These are phyloP conservation scores for Zaprionus capensis DNA, from an alignment of 1,140 invertebrate genomes.

Conservation along the genomic window DNA sequence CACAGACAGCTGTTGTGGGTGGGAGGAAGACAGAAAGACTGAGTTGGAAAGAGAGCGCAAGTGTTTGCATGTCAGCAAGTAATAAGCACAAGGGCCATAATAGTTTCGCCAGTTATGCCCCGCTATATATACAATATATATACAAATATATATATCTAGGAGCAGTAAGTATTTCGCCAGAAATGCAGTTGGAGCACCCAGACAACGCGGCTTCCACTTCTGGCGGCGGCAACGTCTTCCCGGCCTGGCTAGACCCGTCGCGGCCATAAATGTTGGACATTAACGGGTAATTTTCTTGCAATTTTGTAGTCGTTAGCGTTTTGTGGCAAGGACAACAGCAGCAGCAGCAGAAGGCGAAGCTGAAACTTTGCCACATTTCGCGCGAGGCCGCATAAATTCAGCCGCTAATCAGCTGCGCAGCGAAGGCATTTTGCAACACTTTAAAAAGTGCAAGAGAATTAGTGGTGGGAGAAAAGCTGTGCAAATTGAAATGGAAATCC, in stretches of 20 bases:
- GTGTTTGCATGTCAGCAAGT: constrained; percentile 82
- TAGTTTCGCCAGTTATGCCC: constrained; percentile 78
- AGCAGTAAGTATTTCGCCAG: constrained; percentile 45
- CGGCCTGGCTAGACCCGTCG: constrained; percentile 46
- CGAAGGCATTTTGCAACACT: constrained; percentile 32
- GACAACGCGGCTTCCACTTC: constrained; percentile 46
- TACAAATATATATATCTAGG: constrained; percentile 15
- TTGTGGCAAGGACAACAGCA: constrained; percentile 74
- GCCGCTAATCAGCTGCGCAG: constrained; percentile 54
- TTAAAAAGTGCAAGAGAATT: constrained; percentile 26
- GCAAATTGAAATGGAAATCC: constrained; percentile 81
- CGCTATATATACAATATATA: constrained; percentile 3
- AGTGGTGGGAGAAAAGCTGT: constrained; percentile 33
- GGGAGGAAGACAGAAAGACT: not conserved
- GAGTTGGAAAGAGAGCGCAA: constrained; percentile 46
- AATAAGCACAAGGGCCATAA: constrained; percentile 83
- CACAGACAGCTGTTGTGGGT: constrained; percentile 18
- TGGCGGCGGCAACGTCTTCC: constrained; percentile 40
- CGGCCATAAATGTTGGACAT: constrained; percentile 81
- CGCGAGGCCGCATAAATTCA: constrained; percentile 58
- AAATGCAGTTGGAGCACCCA: constrained; percentile 54
- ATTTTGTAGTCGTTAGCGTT: constrained; percentile 84
- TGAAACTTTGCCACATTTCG: constrained; percentile 52
- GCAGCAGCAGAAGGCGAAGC: constrained; percentile 37
- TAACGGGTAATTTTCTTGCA: constrained; percentile 84